phyloP scores from a whole-genome alignment of 2,888 invertebrate genomes.

The Agrotis segetum region DNA sequence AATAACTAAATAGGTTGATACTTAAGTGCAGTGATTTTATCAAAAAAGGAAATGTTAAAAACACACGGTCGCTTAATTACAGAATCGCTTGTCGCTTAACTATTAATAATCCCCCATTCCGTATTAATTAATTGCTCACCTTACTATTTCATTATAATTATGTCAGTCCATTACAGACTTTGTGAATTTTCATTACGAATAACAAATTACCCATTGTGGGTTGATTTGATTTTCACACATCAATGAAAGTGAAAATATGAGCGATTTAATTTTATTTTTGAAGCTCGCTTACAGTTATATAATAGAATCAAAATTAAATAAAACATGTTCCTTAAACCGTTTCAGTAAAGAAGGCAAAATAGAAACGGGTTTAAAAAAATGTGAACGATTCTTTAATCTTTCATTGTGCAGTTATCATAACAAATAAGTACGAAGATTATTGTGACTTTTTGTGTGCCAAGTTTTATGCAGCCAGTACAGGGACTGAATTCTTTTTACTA shows the following conservation, averaged over 20 bases:
- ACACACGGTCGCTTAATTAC: conserved; percentile 31
- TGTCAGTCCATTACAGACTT: conserved; percentile 9
- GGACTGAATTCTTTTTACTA: too few relatives aligned
- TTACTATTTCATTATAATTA: conserved; percentile 28
- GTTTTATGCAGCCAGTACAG: too few relatives aligned
- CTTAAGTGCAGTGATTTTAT: conserved; percentile 7
- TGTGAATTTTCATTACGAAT: conserved; percentile 6
- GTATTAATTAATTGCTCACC: conserved; percentile 47
- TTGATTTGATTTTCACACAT: conserved; percentile 7
- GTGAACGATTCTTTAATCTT: too few relatives aligned
- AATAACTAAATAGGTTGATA: too few relatives aligned
- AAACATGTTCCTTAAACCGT: not conserved
- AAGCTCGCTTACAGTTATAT: not conserved
- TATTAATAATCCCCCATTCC: conserved; percentile 47
- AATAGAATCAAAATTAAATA: not conserved
- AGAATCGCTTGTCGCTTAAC: conserved; percentile 45
- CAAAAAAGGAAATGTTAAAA: conserved; percentile 41
- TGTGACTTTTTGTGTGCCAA: too few relatives aligned
- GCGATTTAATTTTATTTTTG: not conserved
- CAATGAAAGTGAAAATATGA: not conserved
- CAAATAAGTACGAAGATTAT: too few relatives aligned
- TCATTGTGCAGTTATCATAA: too few relatives aligned
- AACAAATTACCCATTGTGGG: not conserved
- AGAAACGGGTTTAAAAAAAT: too few relatives aligned
- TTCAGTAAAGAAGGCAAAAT: not conserved